Evolutionary conservation across 1,140 invertebrate species (phyloP).

Genomic region (Cydia fagiglandana): DNA sequence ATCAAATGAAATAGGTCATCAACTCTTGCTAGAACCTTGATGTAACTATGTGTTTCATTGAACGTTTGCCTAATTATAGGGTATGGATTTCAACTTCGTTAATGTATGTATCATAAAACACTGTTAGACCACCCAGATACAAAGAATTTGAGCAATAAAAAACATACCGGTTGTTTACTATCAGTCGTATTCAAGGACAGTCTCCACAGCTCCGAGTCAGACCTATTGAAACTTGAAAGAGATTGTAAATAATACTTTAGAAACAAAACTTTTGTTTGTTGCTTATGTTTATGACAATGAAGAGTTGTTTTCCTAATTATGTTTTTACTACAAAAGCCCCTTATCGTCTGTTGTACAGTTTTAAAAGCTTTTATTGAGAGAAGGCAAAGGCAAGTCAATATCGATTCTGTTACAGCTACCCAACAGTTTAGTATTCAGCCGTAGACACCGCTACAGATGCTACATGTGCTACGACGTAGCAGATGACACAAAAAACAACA

Average conservation of each 20-base stretch:
- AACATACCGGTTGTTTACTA: slow-evolving; percentile 27
- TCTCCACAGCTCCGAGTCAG: not conserved
- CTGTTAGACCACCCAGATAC: slow-evolving; percentile 30
- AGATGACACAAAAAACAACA: not conserved
- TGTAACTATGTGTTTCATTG: not conserved
- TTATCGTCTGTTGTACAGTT: not conserved
- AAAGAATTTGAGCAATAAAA: slow-evolving; percentile 25
- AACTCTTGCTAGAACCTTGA: not conserved
- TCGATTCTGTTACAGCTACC: not conserved
- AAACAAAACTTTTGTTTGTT: slow-evolving; percentile 2
- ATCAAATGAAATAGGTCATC: slow-evolving; percentile 13
- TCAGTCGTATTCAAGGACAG: slow-evolving; percentile 24
- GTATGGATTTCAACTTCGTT: slow-evolving; percentile 22
- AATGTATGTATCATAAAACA: slow-evolving; percentile 22
- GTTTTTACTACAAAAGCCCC: not conserved
- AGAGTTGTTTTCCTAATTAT: slow-evolving; percentile 7
- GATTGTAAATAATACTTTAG: slow-evolving; percentile 17
- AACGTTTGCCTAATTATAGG: slow-evolving; percentile 14
- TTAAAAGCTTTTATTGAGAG: not conserved
- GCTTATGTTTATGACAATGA: not conserved
- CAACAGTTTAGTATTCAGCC: not conserved
- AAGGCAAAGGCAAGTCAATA: not conserved
- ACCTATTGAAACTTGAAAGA: not conserved
- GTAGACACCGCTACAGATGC: not conserved
- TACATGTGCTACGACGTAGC: not conserved